Conservation (phyloP, 2,113 vertebrate species). For the Burhinus bistriatus region DNA sequence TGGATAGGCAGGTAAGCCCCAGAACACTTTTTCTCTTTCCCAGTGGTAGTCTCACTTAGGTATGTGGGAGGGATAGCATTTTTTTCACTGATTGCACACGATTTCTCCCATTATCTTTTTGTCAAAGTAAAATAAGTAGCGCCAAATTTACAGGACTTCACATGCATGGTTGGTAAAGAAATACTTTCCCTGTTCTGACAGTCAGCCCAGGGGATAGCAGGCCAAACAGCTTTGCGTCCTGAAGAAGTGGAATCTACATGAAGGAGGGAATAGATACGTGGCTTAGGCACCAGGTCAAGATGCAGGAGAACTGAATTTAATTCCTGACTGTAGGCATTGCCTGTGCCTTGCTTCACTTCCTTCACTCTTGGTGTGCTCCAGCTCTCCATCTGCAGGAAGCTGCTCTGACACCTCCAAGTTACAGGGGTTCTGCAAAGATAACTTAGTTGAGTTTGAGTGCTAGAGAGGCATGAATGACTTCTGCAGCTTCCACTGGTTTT, state of each 20-base stretch:
- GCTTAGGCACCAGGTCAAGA: background rate
- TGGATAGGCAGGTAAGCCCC: background rate
- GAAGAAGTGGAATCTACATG: background rate
- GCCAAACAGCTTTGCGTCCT: background rate
- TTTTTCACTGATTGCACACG: background rate
- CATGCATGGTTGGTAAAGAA: accelerated
- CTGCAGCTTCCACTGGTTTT: background rate
- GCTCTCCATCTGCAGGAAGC: background rate
- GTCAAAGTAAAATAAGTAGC: background rate
- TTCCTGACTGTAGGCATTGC: background rate
- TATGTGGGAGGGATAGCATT: background rate
- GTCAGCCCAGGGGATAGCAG: background rate
- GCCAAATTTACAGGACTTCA: background rate
- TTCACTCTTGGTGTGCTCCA: background rate
- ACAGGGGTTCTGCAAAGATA: background rate
- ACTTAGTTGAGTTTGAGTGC: background rate
- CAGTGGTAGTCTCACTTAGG: background rate
- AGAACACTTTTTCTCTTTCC: background rate
- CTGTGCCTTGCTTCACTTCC: background rate
- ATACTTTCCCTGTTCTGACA: background rate
- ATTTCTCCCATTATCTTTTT: background rate
- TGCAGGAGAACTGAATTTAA: background rate
- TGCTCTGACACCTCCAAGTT: background rate
- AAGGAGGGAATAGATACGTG: background rate
- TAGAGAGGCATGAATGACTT: background rate